Evolutionary conservation across 2,888 invertebrate species (phyloP), one percentile per base, ranked within the genome.

Genomic region (Drosophila yooni): DNA sequence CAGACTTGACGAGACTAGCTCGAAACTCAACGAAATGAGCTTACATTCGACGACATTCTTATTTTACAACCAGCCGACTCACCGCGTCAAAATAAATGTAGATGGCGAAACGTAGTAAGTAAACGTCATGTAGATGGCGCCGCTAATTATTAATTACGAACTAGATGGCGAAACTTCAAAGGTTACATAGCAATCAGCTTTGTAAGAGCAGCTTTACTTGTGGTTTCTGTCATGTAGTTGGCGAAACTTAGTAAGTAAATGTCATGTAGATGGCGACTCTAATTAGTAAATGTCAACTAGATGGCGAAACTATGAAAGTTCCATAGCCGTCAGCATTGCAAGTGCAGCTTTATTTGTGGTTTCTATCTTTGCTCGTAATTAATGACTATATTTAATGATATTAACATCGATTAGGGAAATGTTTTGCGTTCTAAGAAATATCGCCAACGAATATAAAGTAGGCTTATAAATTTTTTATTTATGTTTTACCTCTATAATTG

Each of bases 1-100:
- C 7, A 15, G 6, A 27, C 25, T 38, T 11, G 50, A 38, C 48
- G 48, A 50, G 15, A 51, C 11, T 27, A 18, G 7, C 18, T 10
- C 3, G 38, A n/a, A 56, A 31, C 29, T 46, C 15, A 43, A 60
- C 72, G 73, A 64, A 48, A 10, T n/a, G n/a, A n/a, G n/a, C n/a
- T n/a, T n/a, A n/a, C n/a, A n/a, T 11, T 6, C 43, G 34, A 25
- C 25, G 46, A 46, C 15, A 25, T 51, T 15, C 4, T 8, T 27
- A 13, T 57, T 34, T 34, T 11, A 25, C 52, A 57, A 56, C 72
- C 40, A 6, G 27, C 1, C n/a, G 1, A 18, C 0, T 13, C 40
- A n/a, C 2, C 8, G 10, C n/a, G 10, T n/a, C 8, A 2, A 38
- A 18, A 0, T 18, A 18, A 18, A 4, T 46, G 3, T 36, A 36